phyloP scores from a whole-genome alignment of 2,113 vertebrate genomes.

The Callospermophilus lateralis region DNA sequence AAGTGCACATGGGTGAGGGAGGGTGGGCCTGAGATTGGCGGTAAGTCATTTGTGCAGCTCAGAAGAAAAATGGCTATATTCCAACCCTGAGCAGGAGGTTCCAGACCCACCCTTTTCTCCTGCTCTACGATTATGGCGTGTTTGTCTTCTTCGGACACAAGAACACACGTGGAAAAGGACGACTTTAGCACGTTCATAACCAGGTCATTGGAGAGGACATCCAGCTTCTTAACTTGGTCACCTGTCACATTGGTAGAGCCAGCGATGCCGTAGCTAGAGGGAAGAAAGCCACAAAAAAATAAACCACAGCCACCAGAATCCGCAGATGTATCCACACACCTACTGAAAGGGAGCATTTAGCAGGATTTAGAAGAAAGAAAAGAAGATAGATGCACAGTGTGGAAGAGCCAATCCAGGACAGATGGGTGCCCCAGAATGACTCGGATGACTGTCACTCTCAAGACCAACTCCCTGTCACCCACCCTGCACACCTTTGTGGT shows the following conservation, averaged over 20 bases:
- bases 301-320: background rate
- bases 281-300: slow-evolving; percentile 18
- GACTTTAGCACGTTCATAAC: slow-evolving; percentile 98
- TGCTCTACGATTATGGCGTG: slow-evolving; percentile 94
- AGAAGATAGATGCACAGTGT: background rate
- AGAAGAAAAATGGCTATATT: background rate
- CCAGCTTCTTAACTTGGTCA: slow-evolving; percentile 98
- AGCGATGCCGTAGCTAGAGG: slow-evolving; percentile 95
- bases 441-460: background rate
- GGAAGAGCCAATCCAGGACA: background rate
- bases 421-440: background rate
- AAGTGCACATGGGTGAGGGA: background rate
- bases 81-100: rapidly evolving
- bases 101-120: slow-evolving; percentile 91
- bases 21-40: background rate
- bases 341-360: background rate
- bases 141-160: slow-evolving; percentile 97
- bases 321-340: background rate
- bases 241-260: slow-evolving; percentile 98
- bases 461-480: background rate
- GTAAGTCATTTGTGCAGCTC: background rate
- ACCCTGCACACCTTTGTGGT: background rate
- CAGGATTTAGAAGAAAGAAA: background rate
- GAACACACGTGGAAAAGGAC: slow-evolving; percentile 95
- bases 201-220: slow-evolving; percentile 97